Conservation (phyloP, 2,113 vertebrate species). For the Alexandromys fortis region DNA sequence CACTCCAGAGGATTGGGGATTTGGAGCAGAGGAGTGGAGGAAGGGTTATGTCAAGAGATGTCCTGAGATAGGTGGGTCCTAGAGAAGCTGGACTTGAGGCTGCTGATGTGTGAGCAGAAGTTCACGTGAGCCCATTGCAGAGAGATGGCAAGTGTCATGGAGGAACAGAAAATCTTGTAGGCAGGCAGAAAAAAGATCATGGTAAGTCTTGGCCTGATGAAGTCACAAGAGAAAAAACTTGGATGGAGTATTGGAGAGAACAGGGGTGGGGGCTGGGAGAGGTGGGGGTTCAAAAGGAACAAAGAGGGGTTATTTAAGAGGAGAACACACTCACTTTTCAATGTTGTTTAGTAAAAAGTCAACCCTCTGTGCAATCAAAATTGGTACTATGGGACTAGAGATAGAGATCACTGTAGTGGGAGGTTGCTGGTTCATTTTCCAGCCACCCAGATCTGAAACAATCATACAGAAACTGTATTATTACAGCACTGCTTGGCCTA, state of each 20-base stretch:
- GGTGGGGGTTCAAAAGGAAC: neutral
- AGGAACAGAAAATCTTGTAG: neutral
- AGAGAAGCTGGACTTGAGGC: neutral
- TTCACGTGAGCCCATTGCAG: accelerated
- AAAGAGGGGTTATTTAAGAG: neutral
- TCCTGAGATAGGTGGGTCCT: neutral
- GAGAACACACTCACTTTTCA: too few relatives aligned
- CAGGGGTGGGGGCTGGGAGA: too few relatives aligned
- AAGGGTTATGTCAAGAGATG: neutral
- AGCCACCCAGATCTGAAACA: too few relatives aligned
- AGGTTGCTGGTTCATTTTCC: too few relatives aligned
- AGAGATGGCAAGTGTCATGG: neutral
- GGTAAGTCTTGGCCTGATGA: neutral
- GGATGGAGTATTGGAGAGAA: neutral
- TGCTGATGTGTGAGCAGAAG: neutral
- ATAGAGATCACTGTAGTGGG: neutral
- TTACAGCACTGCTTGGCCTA: too few relatives aligned
- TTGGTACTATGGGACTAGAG: neutral
- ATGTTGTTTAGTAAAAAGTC: neutral
- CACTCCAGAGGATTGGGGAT: accelerated
- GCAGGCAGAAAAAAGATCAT: neutral
- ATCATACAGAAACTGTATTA: too few relatives aligned
- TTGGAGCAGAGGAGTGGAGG: accelerated
- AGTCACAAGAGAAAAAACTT: neutral
- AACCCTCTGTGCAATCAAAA: neutral